phyloP scores from a whole-genome alignment of 2,888 invertebrate species.

The Apamea anceps region DNA sequence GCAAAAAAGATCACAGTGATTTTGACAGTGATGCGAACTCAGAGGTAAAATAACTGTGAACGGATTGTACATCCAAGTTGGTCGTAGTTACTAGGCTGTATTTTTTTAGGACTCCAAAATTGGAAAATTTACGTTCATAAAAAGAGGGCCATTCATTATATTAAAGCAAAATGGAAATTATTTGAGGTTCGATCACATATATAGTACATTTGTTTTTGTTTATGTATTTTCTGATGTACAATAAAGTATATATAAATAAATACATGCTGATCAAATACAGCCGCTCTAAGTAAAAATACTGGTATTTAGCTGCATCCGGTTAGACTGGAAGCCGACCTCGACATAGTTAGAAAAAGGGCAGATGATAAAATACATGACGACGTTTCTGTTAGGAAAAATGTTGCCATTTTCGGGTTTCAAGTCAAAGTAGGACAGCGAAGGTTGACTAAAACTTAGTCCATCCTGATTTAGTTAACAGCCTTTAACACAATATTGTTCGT shows the following conservation, averaged over 20 bases:
- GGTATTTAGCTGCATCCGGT: background rate
- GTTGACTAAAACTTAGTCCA: background rate
- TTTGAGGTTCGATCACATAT: background rate
- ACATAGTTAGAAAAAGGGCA: background rate
- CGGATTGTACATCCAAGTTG: background rate
- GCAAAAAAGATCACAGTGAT: background rate
- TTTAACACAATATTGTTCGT: background rate
- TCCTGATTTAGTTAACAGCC: background rate
- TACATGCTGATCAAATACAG: no score
- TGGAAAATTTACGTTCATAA: background rate
- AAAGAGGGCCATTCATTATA: background rate
- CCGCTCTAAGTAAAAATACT: no score
- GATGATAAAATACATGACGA: no score
- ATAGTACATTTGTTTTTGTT: no score
- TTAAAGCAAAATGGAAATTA: background rate
- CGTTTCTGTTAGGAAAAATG: background rate
- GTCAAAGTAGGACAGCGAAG: no score
- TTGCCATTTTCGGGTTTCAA: background rate
- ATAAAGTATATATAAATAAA: no score
- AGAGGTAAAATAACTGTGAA: background rate
- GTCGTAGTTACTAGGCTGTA: background rate
- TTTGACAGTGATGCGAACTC: background rate
- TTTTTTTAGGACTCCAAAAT: background rate
- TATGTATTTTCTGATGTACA: no score
- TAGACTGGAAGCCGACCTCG: background rate